Base-by-base conservation (phyloP, 2,113 vertebrate genomes). In the Trematomus loennbergii region DNA sequence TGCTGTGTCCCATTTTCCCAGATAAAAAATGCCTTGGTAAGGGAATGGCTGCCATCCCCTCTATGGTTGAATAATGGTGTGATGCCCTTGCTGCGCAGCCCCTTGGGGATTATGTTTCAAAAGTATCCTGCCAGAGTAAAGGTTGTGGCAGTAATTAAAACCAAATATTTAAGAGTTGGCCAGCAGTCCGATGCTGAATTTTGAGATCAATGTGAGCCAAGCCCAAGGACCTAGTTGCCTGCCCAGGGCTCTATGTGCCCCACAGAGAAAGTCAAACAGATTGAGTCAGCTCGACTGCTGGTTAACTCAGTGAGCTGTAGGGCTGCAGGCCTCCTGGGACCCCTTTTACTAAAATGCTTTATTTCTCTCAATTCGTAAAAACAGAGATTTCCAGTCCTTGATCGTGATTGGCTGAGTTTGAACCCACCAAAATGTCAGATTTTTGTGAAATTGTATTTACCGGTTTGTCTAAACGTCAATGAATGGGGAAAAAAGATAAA, bases 121-220 rank as follows among this genome's bases (percentile, higher is more conserved):
- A 87, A 90, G 87, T 92, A 92, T 92, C 91, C 93, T 89, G 92
- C 89, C 90, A 91, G 92, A 93, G 92, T 92, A 93, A 95, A 94
- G 94, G 94, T 94, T 93, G 90, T 87, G 90, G 91, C 91, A 92
- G 92, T 95, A 95, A 95, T 95, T 95, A 95, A 95, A 95, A 91
- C 91, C 93, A 95, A 95, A 95, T 95, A 95, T 93, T 94, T 94
- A 94, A 94, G 89, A 92, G 83, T 76, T 88, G 89, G 79, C 91
- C 72, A 66, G 73, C 82, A 79, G 81, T 92, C 87, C 45, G 17
- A 81, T 58, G 59, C 81, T 92, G 94, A 92, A 88, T 91, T 94
- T 94, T 87, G 83, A 93, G 90, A 94, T 93, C 92, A 94, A 91
- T 91, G 79, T 65, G 52, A 82, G 86, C 88, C 82, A 92, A 91